These are phyloP conservation scores for Nymphalis io DNA, from an alignment of 1,140 invertebrate genomes.

Conservation along the genomic window DNA sequence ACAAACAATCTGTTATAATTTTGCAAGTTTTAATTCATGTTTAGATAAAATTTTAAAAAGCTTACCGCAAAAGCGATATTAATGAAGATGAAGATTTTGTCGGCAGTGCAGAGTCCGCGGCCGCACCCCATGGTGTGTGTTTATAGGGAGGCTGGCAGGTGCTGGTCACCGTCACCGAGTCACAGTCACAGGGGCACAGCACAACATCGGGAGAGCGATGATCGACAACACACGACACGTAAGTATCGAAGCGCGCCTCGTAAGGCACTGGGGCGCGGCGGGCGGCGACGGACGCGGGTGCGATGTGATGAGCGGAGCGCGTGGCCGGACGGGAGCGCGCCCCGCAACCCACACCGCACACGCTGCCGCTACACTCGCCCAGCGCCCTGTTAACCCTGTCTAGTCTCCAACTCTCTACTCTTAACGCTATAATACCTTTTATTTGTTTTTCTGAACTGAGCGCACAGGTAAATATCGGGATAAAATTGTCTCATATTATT, in stretches of 20 bases:
- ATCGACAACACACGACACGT: conserved; percentile 26
- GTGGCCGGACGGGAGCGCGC: conserved; percentile 20
- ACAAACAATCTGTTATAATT: background rate
- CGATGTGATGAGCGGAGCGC: conserved; percentile 5
- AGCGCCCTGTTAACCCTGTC: no score
- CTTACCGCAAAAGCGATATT: conserved; percentile 75
- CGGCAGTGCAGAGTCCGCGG: conserved; percentile 61
- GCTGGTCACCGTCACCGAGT: conserved; percentile 24
- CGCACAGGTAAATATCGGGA: no score
- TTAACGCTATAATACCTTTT: no score
- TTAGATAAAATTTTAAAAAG: conserved; percentile 22
- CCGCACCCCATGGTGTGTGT: conserved; percentile 57
- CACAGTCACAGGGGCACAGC: conserved; percentile 27
- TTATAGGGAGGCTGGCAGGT: conserved; percentile 12
- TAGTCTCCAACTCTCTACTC: no score
- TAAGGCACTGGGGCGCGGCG: conserved; percentile 57
- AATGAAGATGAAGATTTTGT: conserved; percentile 75
- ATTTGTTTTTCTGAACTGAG: background rate
- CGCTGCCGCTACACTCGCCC: background rate
- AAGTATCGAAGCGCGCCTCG: conserved; percentile 40
- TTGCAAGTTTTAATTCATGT: conserved; percentile 35
- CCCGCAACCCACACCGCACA: conserved; percentile 11
- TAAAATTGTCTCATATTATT: no score
- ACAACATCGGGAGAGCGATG: conserved; percentile 36
- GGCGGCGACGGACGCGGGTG: conserved; percentile 1